phyloP scores from a whole-genome alignment of 2,113 vertebrate species.

The Sinocyclocheilus rhinocerous region DNA sequence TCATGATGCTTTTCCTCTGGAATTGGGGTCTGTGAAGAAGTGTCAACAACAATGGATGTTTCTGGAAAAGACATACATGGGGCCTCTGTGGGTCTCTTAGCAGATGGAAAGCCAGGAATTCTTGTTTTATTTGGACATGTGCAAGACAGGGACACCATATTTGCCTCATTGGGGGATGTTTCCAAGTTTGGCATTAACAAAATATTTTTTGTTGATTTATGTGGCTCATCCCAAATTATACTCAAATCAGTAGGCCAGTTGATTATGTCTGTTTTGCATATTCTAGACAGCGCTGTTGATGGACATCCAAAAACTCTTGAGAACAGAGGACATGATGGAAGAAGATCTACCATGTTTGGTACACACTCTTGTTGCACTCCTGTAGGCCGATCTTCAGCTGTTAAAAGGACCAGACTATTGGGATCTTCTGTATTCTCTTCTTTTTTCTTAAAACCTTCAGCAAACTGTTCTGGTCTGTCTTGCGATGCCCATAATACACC shows the following conservation, averaged over 20 bases:
- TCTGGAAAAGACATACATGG: conserved; percentile 9
- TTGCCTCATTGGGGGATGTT: conserved; percentile 37
- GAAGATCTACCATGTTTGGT: conserved; percentile 48
- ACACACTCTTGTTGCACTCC: conserved; percentile 42
- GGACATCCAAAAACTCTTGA: conserved; percentile 48
- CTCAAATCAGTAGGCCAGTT: conserved; percentile 44
- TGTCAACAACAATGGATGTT: conserved; percentile 34
- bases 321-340: conserved; percentile 48
- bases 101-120: conserved; percentile 65
- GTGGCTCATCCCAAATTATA: conserved; percentile 36
- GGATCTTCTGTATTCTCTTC: neutral
- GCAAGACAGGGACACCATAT: conserved; percentile 58
- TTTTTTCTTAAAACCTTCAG: neutral
- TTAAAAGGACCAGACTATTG: neutral
- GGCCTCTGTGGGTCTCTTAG: neutral
- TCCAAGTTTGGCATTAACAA: neutral
- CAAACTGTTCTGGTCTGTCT: conserved; percentile 18
- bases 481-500: neutral
- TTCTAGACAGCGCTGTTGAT: conserved; percentile 16
- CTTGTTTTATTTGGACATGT: conserved; percentile 65
- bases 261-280: conserved; percentile 30
- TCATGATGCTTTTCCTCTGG: conserved; percentile 15
- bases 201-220: neutral
- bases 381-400: conserved; percentile 8
- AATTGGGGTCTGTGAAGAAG: conserved; percentile 20